Percentiles rank a stretch among this genome's conserved stretches.
phyloP scores from a whole-genome alignment of 2,888 invertebrate genomes.

The Zele albiditarsus region DNA sequence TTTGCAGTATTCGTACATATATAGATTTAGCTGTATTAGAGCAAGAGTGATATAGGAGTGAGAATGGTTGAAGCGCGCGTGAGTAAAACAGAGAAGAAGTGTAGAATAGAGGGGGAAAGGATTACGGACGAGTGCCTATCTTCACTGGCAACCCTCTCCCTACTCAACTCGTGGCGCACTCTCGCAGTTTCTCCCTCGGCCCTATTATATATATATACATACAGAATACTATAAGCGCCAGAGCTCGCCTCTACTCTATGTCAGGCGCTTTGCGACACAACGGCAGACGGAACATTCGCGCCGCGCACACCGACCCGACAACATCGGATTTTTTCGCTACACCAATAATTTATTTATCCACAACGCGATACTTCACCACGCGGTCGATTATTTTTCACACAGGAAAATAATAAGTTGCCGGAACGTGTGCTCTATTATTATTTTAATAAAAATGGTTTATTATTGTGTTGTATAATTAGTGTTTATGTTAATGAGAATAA shows the following conservation, averaged over 20 bases:
- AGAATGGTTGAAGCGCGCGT: background rate
- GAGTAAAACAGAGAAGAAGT: background rate
- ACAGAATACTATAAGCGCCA: background rate
- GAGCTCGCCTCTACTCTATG: slow-evolving; percentile 32
- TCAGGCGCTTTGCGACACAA: slow-evolving; percentile 53
- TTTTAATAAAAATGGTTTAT: no score
- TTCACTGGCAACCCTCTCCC: slow-evolving; percentile 29
- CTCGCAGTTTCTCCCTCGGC: slow-evolving; percentile 37
- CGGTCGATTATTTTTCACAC: slow-evolving; percentile 34
- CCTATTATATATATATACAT: background rate
- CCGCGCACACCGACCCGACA: slow-evolving; percentile 67
- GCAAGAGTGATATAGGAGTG: background rate
- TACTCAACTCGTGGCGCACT: slow-evolving; percentile 25
- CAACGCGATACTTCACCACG: slow-evolving; percentile 43
- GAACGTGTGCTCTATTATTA: no score
- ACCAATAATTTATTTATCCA: background rate
- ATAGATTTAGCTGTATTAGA: background rate
- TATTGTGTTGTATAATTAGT: no score
- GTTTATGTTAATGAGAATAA: no score
- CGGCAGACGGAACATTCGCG: slow-evolving; percentile 62
- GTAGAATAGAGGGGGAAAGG: background rate
- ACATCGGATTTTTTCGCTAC: slow-evolving; percentile 57
- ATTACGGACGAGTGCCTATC: slow-evolving; percentile 41
- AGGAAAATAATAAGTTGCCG: no score
- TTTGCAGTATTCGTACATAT: background rate